Conservation (phyloP, 2,113 vertebrate species). For the Ursus arctos region DNA sequence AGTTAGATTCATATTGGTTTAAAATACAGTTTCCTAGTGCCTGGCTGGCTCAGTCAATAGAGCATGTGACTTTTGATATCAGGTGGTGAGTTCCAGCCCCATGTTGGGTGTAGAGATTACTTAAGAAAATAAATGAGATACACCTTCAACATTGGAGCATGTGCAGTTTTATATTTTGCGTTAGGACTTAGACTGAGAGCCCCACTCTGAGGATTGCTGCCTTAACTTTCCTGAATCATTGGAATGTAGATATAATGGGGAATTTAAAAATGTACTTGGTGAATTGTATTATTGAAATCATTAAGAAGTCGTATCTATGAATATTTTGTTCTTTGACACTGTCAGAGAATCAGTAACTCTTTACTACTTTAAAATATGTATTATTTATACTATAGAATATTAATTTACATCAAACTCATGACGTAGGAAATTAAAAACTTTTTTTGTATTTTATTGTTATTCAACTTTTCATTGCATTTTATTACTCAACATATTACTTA, state of each 20-base stretch:
- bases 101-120: not conserved
- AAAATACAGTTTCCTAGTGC: not conserved
- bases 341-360: not conserved
- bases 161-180: not conserved
- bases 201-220: not conserved
- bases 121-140: not conserved
- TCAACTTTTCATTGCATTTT: not conserved
- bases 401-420: not conserved
- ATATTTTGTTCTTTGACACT: not conserved
- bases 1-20: not conserved
- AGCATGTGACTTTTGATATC: not conserved
- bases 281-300: not conserved
- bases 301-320: not conserved
- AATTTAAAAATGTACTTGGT: not conserved
- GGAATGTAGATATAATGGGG: not conserved
- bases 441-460: not conserved
- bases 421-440: slow-evolving; percentile 35
- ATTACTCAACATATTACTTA: not conserved
- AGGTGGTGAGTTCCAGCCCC: not conserved
- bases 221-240: not conserved
- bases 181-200: not conserved
- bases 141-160: not conserved
- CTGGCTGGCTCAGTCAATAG: not conserved
- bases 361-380: slow-evolving; percentile 20
- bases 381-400: not conserved